phyloP scores from a whole-genome alignment of 2,888 invertebrate genomes.

The Geotrupes spiniger region DNA sequence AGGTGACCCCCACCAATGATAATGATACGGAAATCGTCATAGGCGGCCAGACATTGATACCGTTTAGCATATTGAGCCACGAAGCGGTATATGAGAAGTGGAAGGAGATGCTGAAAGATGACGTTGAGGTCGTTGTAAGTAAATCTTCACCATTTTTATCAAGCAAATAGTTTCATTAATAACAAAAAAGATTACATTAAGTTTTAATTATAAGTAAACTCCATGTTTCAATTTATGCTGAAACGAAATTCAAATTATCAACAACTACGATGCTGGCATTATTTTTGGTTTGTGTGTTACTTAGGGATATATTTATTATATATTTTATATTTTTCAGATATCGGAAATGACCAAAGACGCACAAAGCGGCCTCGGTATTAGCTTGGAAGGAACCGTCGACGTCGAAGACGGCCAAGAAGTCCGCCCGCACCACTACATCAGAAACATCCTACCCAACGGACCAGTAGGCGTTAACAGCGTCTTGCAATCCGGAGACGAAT shows the following conservation, averaged over 20 bases:
- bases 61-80: slow-evolving; percentile 57
- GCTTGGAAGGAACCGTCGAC: slow-evolving; percentile 89
- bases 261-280: no score
- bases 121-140: slow-evolving; percentile 76
- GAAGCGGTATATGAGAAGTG: slow-evolving; percentile 73
- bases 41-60: slow-evolving; percentile 49
- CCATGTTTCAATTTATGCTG: no score
- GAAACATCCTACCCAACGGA: slow-evolving; percentile 83
- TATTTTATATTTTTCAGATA: no score
- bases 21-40: slow-evolving; percentile 67
- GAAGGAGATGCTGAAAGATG: slow-evolving; percentile 67
- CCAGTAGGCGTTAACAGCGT: slow-evolving; percentile 78
- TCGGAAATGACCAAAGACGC: slow-evolving; percentile 80
- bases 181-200: no score
- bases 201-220: no score
- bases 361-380: slow-evolving; percentile 85
- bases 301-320: no score
- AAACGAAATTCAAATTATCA: no score
- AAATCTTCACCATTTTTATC: neutral
- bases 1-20: slow-evolving; percentile 57
- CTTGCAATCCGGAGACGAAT: slow-evolving; percentile 82
- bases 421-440: slow-evolving; percentile 88
- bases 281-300: no score
- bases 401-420: slow-evolving; percentile 86
- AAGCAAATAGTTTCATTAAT: no score